Evolutionary conservation across 2,888 invertebrate genomes (phyloP), one percentile per base, ranked within the genome.

Genomic region (Andricus curvator): DNA sequence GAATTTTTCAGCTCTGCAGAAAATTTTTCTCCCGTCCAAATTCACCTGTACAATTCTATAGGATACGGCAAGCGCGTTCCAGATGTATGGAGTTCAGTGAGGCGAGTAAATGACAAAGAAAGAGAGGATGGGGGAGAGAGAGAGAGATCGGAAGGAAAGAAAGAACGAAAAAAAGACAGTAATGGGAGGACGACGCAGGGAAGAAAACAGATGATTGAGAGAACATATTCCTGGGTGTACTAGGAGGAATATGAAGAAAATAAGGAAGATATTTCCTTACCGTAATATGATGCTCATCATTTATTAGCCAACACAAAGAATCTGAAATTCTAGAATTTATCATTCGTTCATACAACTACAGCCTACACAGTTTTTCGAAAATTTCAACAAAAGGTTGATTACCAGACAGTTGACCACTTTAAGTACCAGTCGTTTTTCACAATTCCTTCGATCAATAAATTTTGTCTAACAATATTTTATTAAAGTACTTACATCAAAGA

Each of bases 51-150:
- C 74, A 56, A 56, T 74, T 51, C 74, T 33, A 74, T 51, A 56
- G 74, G 56, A 74, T 56, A 29, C 74, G 51, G 74, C 56, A 74
- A n/a, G n/a, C 74, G 74, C n/a, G 74, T 74, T 60, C 22, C 37
- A 78, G 76, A 44, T 9, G 60, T 51, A 66, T n/a, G 48, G 48
- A 80, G 60, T 74, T 64, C 65, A 64, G 51, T 44, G 64, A 62
- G 64, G 64, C 33, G 80, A 64, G 51, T 64, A 76, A 64, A 74
- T 66, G 77, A 76, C 64, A 80, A 67, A 68, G 70, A 66, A 77
- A 81, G 51, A 78, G 67, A 48, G 56, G 37, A 56, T 9, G 56
- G 77, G 68, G 60, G 41, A 80, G 76, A 79, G 82, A 78, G 65
- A 79, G 64, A 79, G 77, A 79, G 68, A 66, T 67, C 44, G 25